A percentile compares a stretch with the other conserved stretches of the same genome.
Conservation (phyloP, 2,113 vertebrate genomes). For the Bagarius yarrelli region DNA sequence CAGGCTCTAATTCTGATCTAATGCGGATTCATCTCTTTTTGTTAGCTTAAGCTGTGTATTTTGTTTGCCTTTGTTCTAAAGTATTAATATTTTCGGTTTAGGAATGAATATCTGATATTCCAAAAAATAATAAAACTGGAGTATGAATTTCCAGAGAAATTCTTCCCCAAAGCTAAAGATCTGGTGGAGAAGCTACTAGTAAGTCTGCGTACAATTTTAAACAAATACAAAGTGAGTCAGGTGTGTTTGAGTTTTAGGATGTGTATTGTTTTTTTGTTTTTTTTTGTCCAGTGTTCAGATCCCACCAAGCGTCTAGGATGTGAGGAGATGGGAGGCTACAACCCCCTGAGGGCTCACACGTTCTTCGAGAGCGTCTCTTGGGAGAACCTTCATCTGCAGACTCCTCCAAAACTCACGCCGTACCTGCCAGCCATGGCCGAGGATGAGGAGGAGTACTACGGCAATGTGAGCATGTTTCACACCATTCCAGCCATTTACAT, state of each 20-base stretch:
- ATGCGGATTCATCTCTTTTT: not conserved
- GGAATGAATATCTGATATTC: slow-evolving; percentile 99
- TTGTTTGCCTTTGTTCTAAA: slow-evolving; percentile 6
- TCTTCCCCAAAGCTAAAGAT: slow-evolving; percentile 98
- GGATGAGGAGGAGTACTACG: slow-evolving; percentile 97
- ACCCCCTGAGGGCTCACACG: slow-evolving; percentile 84
- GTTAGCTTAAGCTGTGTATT: not conserved
- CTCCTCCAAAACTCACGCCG: slow-evolving; percentile 92
- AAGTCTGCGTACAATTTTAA: slow-evolving; percentile 49
- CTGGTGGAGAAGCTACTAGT: slow-evolving; percentile 95
- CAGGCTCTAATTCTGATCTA: slow-evolving; percentile 15
- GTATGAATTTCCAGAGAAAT: slow-evolving; percentile 98
- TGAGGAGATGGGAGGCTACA: slow-evolving; percentile 93
- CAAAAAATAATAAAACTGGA: slow-evolving; percentile 99
- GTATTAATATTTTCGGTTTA: slow-evolving; percentile 57
- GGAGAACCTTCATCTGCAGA: slow-evolving; percentile 89
- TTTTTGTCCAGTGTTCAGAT: slow-evolving; percentile 79
- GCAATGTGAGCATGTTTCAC: slow-evolving; percentile 78
- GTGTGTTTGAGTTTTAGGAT: not conserved
- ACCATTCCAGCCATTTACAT: too few species aligned
- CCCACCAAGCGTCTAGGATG: slow-evolving; percentile 89
- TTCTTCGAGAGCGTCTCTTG: slow-evolving; percentile 92
- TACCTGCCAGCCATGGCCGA: slow-evolving; percentile 98
- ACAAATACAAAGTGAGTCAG: too few species aligned
- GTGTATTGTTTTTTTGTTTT: not conserved